Conservation (phyloP, 2,888 invertebrate genomes). For the Phengaris alcon region DNA sequence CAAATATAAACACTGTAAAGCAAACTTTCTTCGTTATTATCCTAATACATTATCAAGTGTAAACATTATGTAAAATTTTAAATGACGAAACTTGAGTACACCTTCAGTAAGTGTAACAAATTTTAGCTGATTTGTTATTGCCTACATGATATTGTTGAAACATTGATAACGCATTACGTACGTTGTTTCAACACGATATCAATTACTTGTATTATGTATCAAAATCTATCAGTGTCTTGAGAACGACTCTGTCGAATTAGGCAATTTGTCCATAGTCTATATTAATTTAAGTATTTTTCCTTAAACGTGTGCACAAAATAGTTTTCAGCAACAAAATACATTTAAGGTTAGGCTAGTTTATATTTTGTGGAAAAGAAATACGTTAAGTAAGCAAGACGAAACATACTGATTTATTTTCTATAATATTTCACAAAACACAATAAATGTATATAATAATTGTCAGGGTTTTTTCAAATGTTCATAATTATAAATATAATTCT, state of each 20-base stretch:
- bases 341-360: too few relatives aligned
- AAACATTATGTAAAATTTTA: constrained; percentile 2
- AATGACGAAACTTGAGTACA: neutral
- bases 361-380: too few relatives aligned
- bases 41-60: neutral
- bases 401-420: too few relatives aligned
- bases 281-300: too few relatives aligned
- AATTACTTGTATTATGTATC: neutral
- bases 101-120: neutral
- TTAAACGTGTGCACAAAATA: too few relatives aligned
- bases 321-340: too few relatives aligned
- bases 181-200: neutral
- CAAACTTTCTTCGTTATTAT: constrained; percentile 2
- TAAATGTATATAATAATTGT: too few relatives aligned
- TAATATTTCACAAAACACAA: too few relatives aligned
- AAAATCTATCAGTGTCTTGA: neutral
- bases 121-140: neutral
- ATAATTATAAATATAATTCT: too few relatives aligned
- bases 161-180: neutral
- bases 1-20: neutral
- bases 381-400: too few relatives aligned
- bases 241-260: neutral
- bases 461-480: too few relatives aligned
- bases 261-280: neutral
- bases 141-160: neutral